Base-by-base conservation (phyloP, 2,888 invertebrate species). In the Bedellia somnulentella region DNA sequence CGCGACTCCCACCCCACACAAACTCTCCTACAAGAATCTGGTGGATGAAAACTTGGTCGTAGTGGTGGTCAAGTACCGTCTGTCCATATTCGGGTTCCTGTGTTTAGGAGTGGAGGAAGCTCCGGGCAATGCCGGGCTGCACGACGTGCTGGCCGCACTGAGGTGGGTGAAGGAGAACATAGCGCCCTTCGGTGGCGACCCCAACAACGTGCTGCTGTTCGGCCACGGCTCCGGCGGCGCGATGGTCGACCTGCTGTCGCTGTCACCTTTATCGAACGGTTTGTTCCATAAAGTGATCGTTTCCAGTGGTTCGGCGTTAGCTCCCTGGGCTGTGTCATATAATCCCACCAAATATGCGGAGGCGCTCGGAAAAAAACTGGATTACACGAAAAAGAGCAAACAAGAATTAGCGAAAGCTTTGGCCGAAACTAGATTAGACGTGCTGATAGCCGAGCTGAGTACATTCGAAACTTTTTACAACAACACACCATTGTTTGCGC, bases 401-500 rank as follows among this genome's bases (percentile, higher is more conserved):
- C 22, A 37, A 22, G 46, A 59, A 22, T 39, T 75, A 28, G 73
- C 64, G 1, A 44, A 38, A 29, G 40, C 49, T 12, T 33, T 75
- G 2, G 28, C 37, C 3, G 37, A 35, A 0, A 57, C 60, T n/a
- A 50, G 57, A 23, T 31, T 52, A 14, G 41, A 37, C 18, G 32
- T 61, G 5, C 36, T 75, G 2, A 39, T 43, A 9, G 27, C 34
- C 4, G 49, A 47, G 0, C 38, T 73, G 6, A 47, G 35, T 3
- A 51, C 50, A 1, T 54, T 59, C 27, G 47, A 47, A 18, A n/a
- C n/a, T n/a, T 61, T 62, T 24, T 43, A 39, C 13, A 67, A 73
- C 24, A 67, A 68, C 32, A 58, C 68, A 1, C 46, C 56, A 6
- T 37, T 67, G 8, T 75, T 75, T 31, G 70, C 67, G 1, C 75